Evolutionary conservation across 1,140 invertebrate species (phyloP).

Genomic region (Diploscapter pachys): DNA sequence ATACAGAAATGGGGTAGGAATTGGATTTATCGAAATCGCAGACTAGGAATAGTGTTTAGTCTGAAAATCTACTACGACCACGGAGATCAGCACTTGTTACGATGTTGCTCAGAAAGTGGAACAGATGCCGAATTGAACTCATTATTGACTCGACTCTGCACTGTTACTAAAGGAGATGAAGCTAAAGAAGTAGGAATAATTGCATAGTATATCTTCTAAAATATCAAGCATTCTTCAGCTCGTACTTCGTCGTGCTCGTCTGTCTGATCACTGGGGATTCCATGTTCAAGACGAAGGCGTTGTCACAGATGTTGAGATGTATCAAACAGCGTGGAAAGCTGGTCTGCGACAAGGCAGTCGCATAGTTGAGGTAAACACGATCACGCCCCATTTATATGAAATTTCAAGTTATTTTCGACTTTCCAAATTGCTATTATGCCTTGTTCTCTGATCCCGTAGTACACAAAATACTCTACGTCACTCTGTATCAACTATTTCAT

Average conservation of each 20-base stretch:
- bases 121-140: slow-evolving; percentile 47
- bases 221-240: slow-evolving; percentile 63
- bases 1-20: slow-evolving; percentile 45
- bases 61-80: slow-evolving; percentile 58
- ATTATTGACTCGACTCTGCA: slow-evolving; percentile 44
- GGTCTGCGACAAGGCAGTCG: slow-evolving; percentile 81
- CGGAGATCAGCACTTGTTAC: slow-evolving; percentile 52
- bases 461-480: too few relatives aligned
- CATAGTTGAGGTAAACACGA: slow-evolving; percentile 72
- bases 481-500: slow-evolving; percentile 34
- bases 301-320: slow-evolving; percentile 84
- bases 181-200: slow-evolving; percentile 44
- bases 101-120: slow-evolving; percentile 44
- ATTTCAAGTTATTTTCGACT: too few relatives aligned
- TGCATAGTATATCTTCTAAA: background rate
- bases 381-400: too few relatives aligned
- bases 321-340: slow-evolving; percentile 81
- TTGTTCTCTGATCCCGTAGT: too few relatives aligned
- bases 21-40: background rate
- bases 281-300: slow-evolving; percentile 92
- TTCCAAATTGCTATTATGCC: too few relatives aligned
- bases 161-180: slow-evolving; percentile 56
- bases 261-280: slow-evolving; percentile 82
- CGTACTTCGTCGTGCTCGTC: slow-evolving; percentile 73
- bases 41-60: slow-evolving; percentile 30